These are phyloP conservation scores for Papilio xuthus DNA, from an alignment of 1,140 invertebrate genomes.

Conservation along the genomic window DNA sequence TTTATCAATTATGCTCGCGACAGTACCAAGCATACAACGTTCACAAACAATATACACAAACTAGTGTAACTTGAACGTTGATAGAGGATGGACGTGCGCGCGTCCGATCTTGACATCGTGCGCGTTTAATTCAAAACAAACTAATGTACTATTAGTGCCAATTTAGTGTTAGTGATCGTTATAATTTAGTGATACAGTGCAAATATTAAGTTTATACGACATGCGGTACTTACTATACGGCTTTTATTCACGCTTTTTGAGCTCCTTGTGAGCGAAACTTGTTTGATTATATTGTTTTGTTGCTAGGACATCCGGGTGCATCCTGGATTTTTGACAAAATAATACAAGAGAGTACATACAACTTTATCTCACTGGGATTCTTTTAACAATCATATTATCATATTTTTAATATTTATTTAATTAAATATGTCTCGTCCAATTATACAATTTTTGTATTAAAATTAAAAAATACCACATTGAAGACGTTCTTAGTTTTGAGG, in stretches of 20 bases:
- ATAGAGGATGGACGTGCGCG: constrained; percentile 58
- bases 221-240: constrained; percentile 60
- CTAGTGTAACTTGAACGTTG: constrained; percentile 65
- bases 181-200: constrained; percentile 41
- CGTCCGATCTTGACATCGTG: constrained; percentile 43
- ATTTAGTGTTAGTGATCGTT: constrained; percentile 63
- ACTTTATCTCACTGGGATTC: neutral
- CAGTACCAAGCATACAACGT: constrained; percentile 24
- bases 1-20: neutral
- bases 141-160: constrained; percentile 46
- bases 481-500: neutral
- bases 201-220: constrained; percentile 39
- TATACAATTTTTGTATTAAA: neutral
- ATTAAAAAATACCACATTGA: constrained; percentile 16
- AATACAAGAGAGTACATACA: neutral
- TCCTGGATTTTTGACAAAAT: constrained; percentile 47
- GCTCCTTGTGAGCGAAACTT: constrained; percentile 69
- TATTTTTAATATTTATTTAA: no score
- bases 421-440: no score
- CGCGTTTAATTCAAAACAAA: constrained; percentile 62
- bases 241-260: constrained; percentile 58
- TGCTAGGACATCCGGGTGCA: constrained; percentile 71
- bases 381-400: no score
- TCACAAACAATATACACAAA: constrained; percentile 43
- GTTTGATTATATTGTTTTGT: constrained; percentile 77